Conservation (phyloP, 2,113 vertebrate genomes). For the Sterrhoptilus dennistouni region DNA sequence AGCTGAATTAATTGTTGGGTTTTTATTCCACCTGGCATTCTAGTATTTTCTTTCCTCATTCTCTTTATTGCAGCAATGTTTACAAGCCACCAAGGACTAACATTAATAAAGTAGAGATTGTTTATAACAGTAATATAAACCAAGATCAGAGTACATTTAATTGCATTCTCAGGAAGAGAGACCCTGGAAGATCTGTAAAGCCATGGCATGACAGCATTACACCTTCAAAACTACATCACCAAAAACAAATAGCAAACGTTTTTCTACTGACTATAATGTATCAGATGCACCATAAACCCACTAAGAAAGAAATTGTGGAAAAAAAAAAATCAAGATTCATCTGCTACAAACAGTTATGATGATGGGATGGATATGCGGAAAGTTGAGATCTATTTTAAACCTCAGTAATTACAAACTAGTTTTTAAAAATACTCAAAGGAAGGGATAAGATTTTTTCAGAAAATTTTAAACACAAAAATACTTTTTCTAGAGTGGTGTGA, state of each 20-base stretch:
- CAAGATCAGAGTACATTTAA: background rate
- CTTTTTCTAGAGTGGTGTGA: background rate
- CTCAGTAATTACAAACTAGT: background rate
- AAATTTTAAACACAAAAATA: background rate
- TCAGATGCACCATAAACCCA: background rate
- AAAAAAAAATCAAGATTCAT: background rate
- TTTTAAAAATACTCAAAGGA: background rate
- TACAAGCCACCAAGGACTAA: background rate
- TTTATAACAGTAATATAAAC: background rate
- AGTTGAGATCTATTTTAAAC: conserved; percentile 19
- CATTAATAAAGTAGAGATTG: background rate
- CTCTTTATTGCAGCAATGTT: background rate
- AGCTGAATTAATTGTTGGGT: background rate
- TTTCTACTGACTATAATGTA: background rate
- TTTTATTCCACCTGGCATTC: background rate
- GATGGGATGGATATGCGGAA: background rate
- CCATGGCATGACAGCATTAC: background rate
- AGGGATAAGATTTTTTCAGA: background rate
- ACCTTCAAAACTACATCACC: background rate
- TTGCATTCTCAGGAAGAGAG: background rate
- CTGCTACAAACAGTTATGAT: background rate
- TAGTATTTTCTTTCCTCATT: background rate
- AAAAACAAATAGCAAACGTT: background rate
- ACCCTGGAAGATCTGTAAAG: background rate
- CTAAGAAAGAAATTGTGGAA: background rate